Conservation (phyloP, 1,140 invertebrate species). For the Nebria ingens region DNA sequence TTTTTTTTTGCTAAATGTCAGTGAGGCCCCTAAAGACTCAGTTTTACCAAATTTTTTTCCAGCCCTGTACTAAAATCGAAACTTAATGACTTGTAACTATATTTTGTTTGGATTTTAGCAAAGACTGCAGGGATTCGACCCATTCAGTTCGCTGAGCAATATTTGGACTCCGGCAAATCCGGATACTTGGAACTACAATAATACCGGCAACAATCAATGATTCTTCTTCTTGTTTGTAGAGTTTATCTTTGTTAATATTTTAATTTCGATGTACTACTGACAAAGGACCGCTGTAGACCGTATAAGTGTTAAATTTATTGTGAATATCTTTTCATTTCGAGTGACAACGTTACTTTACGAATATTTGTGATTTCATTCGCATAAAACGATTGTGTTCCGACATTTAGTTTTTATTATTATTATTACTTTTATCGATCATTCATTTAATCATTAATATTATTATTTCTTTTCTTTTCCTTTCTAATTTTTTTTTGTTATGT, state of each 20-base stretch:
- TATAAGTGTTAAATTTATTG: neutral
- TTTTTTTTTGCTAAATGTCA: no score
- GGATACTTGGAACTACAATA: neutral
- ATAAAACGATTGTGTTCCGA: neutral
- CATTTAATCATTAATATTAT: neutral
- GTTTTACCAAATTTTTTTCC: no score
- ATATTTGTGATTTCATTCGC: no score
- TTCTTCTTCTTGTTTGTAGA: neutral
- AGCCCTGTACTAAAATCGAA: no score
- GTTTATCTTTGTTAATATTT: neutral
- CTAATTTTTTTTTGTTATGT: neutral
- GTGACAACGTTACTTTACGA: no score
- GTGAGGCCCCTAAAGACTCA: no score
- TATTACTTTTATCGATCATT: neutral
- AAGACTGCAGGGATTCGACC: neutral
- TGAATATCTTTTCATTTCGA: no score
- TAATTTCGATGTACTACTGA: no score
- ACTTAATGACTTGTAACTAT: no score
- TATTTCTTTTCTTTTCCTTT: neutral
- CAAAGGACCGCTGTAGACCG: no score
- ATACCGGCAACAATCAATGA: neutral
- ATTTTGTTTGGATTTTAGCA: neutral
- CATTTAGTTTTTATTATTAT: neutral
- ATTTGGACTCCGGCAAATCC: slow-evolving; percentile 4
- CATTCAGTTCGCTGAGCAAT: slow-evolving; percentile 6